These are phyloP conservation scores for Oreochromis grahami DNA, from an alignment of 2,797 vertebrate species.

Conservation along the genomic window DNA sequence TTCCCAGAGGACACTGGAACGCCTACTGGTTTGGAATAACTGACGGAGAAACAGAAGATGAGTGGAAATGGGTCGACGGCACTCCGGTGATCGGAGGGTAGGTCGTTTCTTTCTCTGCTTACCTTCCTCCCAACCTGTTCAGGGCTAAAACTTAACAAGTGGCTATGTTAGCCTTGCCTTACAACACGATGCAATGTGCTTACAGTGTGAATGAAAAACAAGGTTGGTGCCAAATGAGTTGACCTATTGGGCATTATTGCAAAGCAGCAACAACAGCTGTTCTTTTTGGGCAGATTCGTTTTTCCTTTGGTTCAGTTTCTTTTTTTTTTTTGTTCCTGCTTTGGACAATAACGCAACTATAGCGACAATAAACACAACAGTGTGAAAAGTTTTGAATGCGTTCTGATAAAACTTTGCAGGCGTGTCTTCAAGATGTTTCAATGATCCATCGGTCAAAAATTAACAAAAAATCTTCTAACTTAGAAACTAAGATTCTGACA, in stretches of 20 bases:
- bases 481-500: not conserved
- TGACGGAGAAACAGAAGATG: slow-evolving; percentile 57
- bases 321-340: not conserved
- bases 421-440: not conserved
- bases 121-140: not conserved
- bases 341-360: rapidly evolving
- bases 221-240: not conserved
- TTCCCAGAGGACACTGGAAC: slow-evolving; percentile 72
- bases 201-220: not conserved
- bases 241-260: not conserved
- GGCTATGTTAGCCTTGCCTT: rapidly evolving
- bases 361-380: not conserved
- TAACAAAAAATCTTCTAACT: not conserved
- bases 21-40: slow-evolving; percentile 74
- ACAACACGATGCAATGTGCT: not conserved
- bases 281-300: rapidly evolving
- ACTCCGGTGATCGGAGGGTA: slow-evolving; percentile 60
- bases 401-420: not conserved
- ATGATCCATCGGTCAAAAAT: not conserved
- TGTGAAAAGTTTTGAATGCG: not conserved
- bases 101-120: not conserved
- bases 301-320: not conserved
- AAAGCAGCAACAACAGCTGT: not conserved
- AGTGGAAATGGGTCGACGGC: slow-evolving; percentile 74
- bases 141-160: not conserved